phyloP scores from a whole-genome alignment of 2,797 vertebrate species.

The Atherinosoma microstoma region DNA sequence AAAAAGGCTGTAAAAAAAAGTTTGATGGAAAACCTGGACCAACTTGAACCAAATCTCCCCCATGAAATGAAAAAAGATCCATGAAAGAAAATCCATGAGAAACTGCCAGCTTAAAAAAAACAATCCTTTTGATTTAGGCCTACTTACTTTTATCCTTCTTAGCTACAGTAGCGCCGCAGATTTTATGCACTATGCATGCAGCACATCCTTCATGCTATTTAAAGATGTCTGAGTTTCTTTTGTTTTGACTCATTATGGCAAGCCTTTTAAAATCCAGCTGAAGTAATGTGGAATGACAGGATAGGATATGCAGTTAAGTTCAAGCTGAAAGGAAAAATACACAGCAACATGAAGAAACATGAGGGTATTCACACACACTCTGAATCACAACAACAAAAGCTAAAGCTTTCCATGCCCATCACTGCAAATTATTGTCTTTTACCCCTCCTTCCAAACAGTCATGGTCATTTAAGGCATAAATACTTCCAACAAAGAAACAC shows the following conservation, averaged over 20 bases:
- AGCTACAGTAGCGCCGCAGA: conserved; percentile 3
- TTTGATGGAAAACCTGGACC: neutral
- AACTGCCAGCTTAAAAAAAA: neutral
- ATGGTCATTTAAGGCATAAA: conserved; percentile 53
- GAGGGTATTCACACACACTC: conserved; percentile 9
- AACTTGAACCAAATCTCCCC: neutral
- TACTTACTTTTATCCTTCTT: conserved; percentile 9
- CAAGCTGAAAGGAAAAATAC: conserved; percentile 30
- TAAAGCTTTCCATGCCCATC: conserved; percentile 47
- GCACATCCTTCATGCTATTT: conserved; percentile 25
- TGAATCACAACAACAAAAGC: conserved; percentile 47
- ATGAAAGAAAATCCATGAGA: neutral
- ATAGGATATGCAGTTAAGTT: conserved; percentile 19
- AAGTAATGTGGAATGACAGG: conserved; percentile 56
- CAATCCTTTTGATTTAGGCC: neutral
- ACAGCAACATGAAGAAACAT: neutral
- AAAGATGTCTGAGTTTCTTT: conserved; percentile 29
- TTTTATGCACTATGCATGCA: conserved; percentile 15
- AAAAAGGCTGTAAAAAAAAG: neutral
- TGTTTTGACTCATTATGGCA: conserved; percentile 54
- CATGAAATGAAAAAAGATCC: neutral
- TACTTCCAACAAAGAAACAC: conserved; percentile 35
- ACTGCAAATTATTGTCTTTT: conserved; percentile 51
- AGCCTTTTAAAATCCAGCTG: conserved; percentile 53
- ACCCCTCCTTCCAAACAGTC: conserved; percentile 2